Base-by-base conservation (phyloP, 2,113 vertebrate species). In the Rhinopomastus cyanomelas region DNA sequence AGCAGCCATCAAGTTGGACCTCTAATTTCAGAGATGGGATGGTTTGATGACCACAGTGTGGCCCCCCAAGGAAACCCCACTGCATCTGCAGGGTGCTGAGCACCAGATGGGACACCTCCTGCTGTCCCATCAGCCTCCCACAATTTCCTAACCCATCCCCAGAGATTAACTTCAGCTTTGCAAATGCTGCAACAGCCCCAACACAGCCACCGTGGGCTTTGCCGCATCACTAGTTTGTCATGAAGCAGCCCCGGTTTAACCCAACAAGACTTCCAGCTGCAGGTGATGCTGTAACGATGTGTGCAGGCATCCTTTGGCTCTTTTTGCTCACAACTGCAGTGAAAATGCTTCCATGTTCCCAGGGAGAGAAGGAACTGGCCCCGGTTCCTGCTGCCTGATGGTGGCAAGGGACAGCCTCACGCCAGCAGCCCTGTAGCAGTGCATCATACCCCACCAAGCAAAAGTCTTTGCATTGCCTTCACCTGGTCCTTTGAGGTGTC, bases 331-430 rank as follows among this genome's bases (percentile, higher is more conserved):
- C 5, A 74, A 36, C 69, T 48, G 39, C 36, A 36, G 68, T 19
- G 11, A 48, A 74, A 69, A 1, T 39, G 21, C 19, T 29, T 59
- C 69, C 7, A 3, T 10, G 21, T 17, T 27, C 34, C 26, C 52
- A 62, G 19, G 12, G 30, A 74, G 4, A 17, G 30, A 72, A 62
- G 30, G 0, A 0, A 55, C 29, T 36, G 66, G 13, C 8, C 48
- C 14, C 37, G 36, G 27, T 9, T 27, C 52, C 25, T 1, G 0
- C 11, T 21, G 12, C 21, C 4, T 0, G 39, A 39, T 1, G 1
- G 57, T 9, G 15, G 12, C 15, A 39, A 67, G 25, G 34, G 22
- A 51, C 66, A 81, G 30, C 6, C 27, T 23, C 67, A 90, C 17
- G 29, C 42, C 11, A 8, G 5, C 5, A 8, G 68, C 27, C n/a